These are phyloP conservation scores for Sycophila texana DNA, from an alignment of 2,888 invertebrate species.

Conservation along the genomic window DNA sequence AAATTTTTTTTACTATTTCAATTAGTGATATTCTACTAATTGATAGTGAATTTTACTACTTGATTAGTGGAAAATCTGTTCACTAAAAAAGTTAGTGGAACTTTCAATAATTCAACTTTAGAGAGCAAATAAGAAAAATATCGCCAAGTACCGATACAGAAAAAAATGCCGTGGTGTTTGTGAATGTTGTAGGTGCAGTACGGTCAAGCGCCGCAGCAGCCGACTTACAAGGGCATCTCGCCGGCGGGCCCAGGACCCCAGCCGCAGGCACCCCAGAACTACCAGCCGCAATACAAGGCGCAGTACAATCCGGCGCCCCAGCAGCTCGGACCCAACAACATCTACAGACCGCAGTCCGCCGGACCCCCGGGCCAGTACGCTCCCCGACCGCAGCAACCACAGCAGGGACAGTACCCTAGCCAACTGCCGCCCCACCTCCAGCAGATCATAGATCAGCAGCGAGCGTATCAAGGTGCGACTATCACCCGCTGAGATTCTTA, in stretches of 20 bases:
- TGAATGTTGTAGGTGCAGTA: slow-evolving; percentile 59
- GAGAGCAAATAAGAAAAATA: too few relatives aligned
- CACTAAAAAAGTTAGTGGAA: too few relatives aligned
- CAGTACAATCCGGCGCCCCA: slow-evolving; percentile 56
- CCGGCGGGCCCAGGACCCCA: slow-evolving; percentile 56
- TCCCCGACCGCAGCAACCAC: slow-evolving; percentile 29
- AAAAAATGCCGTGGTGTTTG: too few relatives aligned
- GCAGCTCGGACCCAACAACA: slow-evolving; percentile 52
- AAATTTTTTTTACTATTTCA: too few relatives aligned
- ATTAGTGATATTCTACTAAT: too few relatives aligned
- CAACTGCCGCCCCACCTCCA: slow-evolving; percentile 63
- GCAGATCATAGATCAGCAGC: slow-evolving; percentile 61
- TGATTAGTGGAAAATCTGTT: too few relatives aligned
- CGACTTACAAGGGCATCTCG: slow-evolving; percentile 64
- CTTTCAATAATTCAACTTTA: too few relatives aligned
- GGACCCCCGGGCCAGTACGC: slow-evolving; percentile 14
- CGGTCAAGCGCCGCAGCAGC: slow-evolving; percentile 65
- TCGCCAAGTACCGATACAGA: too few relatives aligned
- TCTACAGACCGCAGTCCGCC: slow-evolving; percentile 50
- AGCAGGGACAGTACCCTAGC: slow-evolving; percentile 58
- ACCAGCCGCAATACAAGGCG: slow-evolving; percentile 27
- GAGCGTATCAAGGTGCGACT: slow-evolving; percentile 48
- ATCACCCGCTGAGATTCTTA: neutral
- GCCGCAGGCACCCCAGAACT: slow-evolving; percentile 34
- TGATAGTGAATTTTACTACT: too few relatives aligned